phyloP scores from a whole-genome alignment of 2,113 vertebrate species.

The Baryphthengus martii region DNA sequence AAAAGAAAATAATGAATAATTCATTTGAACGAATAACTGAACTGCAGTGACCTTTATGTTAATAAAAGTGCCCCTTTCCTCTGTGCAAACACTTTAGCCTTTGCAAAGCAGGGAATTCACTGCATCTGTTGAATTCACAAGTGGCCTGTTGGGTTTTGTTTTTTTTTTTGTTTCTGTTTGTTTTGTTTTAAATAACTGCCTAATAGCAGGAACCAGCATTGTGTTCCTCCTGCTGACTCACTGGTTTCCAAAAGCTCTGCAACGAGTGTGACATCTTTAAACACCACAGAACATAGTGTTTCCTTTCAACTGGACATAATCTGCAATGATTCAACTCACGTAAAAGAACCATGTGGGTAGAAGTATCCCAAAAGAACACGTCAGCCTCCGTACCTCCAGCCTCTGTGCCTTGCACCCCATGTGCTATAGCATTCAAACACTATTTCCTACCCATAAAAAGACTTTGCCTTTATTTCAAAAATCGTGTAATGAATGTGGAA shows the following conservation, averaged over 20 bases:
- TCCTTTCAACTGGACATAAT: conserved; percentile 44
- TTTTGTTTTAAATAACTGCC: conserved; percentile 58
- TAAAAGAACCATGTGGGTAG: background rate
- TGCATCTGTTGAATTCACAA: conserved; percentile 57
- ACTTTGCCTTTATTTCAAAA: conserved; percentile 3
- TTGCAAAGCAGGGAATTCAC: conserved; percentile 47
- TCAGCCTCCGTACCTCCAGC: background rate
- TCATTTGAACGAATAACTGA: conserved; percentile 8
- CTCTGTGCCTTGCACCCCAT: background rate
- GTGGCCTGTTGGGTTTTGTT: background rate
- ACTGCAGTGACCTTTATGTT: conserved; percentile 51
- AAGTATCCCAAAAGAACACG: background rate
- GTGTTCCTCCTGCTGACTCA: conserved; percentile 62
- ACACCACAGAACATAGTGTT: conserved; percentile 28
- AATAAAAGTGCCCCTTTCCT: conserved; percentile 35
- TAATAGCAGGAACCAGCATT: conserved; percentile 50
- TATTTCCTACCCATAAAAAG: background rate
- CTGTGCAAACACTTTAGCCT: conserved; percentile 35
- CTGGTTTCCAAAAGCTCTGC: conserved; percentile 48
- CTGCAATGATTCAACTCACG: background rate
- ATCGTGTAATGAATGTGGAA: fast-evolving
- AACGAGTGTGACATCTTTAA: conserved; percentile 44
- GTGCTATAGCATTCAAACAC: background rate
- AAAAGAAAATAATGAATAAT: conserved; percentile 48
- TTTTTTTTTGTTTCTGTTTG: conserved; percentile 24